Evolutionary conservation across 2,797 vertebrate species (phyloP).

Genomic region (Mus spretus): DNA sequence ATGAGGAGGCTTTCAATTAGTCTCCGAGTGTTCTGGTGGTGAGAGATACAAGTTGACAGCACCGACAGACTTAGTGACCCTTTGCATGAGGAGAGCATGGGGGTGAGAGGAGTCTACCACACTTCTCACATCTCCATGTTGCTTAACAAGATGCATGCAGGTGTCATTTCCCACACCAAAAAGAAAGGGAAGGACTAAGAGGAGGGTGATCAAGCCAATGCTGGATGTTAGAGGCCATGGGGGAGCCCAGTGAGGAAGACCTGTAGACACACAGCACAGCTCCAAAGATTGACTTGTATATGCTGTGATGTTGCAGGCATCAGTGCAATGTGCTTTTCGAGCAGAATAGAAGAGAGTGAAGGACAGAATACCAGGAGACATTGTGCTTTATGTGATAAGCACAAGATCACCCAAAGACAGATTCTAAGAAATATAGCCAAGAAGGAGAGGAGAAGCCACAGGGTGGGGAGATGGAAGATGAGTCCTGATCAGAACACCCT

Average conservation of each 20-base stretch:
- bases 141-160: not conserved
- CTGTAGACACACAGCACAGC: not conserved
- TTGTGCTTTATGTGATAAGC: not conserved
- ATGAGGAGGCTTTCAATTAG: not conserved
- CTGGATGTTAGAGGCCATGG: not conserved
- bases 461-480: not conserved
- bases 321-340: not conserved
- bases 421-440: not conserved
- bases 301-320: not conserved
- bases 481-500: not conserved
- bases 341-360: not conserved
- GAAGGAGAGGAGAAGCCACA: not conserved
- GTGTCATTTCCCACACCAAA: constrained; percentile 19
- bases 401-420: not conserved
- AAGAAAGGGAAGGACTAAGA: not conserved
- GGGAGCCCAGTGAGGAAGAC: not conserved
- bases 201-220: not conserved
- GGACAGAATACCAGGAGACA: not conserved
- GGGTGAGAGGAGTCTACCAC: not conserved
- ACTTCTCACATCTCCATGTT: not conserved
- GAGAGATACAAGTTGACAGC: not conserved
- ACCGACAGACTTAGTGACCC: not conserved
- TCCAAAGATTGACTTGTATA: not conserved
- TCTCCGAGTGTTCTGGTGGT: not conserved
- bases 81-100: not conserved